phyloP scores from a whole-genome alignment of 1,140 invertebrate species.

The Lepidurus couesii region DNA sequence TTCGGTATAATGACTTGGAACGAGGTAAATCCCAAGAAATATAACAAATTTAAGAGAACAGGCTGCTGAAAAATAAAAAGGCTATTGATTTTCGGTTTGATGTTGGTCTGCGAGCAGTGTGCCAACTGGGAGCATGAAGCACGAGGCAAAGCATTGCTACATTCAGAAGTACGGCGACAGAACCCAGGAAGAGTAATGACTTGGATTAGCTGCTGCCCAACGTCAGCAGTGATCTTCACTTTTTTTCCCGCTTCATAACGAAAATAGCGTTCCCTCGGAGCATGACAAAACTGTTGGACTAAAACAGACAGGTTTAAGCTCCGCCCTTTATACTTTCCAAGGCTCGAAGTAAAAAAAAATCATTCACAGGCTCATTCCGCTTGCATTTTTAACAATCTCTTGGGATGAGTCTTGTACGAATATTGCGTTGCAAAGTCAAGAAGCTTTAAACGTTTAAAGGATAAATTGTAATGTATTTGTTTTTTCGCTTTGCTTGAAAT shows the following conservation, averaged over 20 bases:
- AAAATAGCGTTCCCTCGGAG: background rate
- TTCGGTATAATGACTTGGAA: too few species aligned
- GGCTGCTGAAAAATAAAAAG: too few species aligned
- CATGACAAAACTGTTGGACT: too few species aligned
- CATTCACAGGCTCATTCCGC: too few species aligned
- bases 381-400: too few species aligned
- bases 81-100: background rate
- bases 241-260: background rate
- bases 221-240: background rate
- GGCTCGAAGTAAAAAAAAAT: too few species aligned
- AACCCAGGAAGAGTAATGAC: conserved; percentile 13
- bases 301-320: too few species aligned
- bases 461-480: background rate
- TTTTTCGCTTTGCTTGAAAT: background rate
- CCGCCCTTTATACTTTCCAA: too few species aligned
- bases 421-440: too few species aligned
- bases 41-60: too few species aligned
- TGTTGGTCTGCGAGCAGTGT: background rate
- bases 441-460: background rate
- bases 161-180: background rate
- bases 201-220: conserved; percentile 11
- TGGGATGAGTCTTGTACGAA: too few species aligned
- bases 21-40: too few species aligned
- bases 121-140: background rate
- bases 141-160: background rate